Evolutionary conservation across 2,797 vertebrate species (phyloP), one percentile per base, ranked within the genome.

Genomic region (Gephyroberyx darwinii): DNA sequence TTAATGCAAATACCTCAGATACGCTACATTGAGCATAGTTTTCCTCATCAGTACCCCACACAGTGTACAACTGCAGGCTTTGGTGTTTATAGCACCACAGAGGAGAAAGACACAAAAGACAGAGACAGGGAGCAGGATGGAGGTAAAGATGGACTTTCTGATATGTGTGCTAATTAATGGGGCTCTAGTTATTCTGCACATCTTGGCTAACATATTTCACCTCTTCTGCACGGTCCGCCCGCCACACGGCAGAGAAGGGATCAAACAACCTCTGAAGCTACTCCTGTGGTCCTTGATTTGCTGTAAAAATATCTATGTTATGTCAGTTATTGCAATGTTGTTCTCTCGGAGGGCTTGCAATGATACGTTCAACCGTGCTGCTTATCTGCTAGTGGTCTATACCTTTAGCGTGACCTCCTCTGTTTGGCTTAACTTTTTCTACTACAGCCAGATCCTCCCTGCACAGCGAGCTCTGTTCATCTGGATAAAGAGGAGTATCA

Each of bases 401-500:
- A 61, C 19, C 58, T 17, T 86, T 0, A 77, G 69, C 8, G 12
- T 85, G 26, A 69, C 56, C 7, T 66, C 26, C 26, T 75, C 52
- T 31, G 71, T 82, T 33, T 89, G 86, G 82, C 69, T 90, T 31
- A 88, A 79, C 69, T 81, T 92, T 19, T 90, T 86, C 70, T 90
- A 86, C 61, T 83, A n/a, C 77, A 78, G 53, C 5, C 82, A 89
- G 58, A 84, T 92, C 30, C 85, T 92, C 12, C 89, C 90, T 58
- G 79, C 62, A 10, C 65, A 53, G 12, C 17, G 1, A 33, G 31
- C 52, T 0, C 17, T 81, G 41, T 82, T 73, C 51, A 57, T 82
- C 51, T 90, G 81, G 84, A 74, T 89, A 8, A 91, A 91, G 75
- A 90, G 43, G 22, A 86, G 86, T 30, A 81, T 88, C 39, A 88